Conservation (phyloP, 2,888 invertebrate genomes). For the Phyllotreta cruciferae region DNA sequence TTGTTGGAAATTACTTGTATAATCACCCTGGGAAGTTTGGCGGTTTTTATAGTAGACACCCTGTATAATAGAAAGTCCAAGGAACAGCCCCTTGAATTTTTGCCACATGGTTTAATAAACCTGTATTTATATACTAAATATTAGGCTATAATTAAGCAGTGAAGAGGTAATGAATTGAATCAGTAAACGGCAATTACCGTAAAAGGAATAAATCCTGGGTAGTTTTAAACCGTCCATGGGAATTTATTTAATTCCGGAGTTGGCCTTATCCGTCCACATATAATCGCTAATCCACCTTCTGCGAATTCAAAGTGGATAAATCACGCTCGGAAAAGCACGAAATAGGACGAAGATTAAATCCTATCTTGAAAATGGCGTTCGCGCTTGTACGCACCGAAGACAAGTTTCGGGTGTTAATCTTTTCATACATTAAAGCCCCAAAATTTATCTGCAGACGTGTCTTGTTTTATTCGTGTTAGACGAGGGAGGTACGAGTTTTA, state of each 20-base stretch:
- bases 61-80: too few species aligned
- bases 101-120: too few species aligned
- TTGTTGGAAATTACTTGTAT: too few species aligned
- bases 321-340: constrained; percentile 64
- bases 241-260: constrained; percentile 28
- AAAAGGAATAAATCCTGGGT: constrained; percentile 7
- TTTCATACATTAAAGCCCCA: constrained; percentile 22
- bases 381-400: constrained; percentile 46
- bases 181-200: constrained; percentile 21
- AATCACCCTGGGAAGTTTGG: too few species aligned
- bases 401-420: constrained; percentile 38
- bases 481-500: too few species aligned
- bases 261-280: constrained; percentile 24
- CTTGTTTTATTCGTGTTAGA: background rate
- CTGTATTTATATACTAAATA: too few species aligned
- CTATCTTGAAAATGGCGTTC: constrained; percentile 55
- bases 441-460: constrained; percentile 15
- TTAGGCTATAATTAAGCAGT: too few species aligned
- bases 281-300: constrained; percentile 60
- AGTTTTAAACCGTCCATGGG: constrained; percentile 14
- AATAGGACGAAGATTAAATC: constrained; percentile 67
- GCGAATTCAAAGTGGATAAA: constrained; percentile 60
- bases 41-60: too few species aligned
- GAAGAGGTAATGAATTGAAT: background rate
- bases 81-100: too few species aligned